A percentile compares a stretch with the other conserved stretches of the same genome.
phyloP scores from a whole-genome alignment of 2,888 invertebrate genomes.

The Drosophila meridionalis region DNA sequence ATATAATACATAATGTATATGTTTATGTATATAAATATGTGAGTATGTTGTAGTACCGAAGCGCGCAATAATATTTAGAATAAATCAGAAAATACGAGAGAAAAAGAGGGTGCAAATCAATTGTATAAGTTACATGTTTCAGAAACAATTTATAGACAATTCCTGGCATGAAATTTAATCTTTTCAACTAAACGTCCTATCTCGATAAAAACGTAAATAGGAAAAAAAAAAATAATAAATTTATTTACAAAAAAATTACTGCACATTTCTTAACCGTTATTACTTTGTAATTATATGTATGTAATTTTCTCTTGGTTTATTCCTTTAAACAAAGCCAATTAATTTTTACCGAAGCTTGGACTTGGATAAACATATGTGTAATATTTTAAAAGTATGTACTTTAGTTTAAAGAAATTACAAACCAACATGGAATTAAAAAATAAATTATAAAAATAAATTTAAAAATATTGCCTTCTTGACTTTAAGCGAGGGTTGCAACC shows the following conservation, averaged over 20 bases:
- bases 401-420: slow-evolving; percentile 66
- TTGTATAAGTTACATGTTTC: slow-evolving; percentile 52
- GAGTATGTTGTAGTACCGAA: slow-evolving; percentile 55
- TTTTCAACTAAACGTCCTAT: slow-evolving; percentile 41
- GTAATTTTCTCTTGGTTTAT: slow-evolving; percentile 50
- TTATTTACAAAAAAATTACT: slow-evolving; percentile 7
- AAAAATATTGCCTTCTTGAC: slow-evolving; percentile 28
- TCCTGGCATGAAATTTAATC: slow-evolving; percentile 48
- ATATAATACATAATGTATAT: slow-evolving; percentile 44
- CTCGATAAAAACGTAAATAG: slow-evolving; percentile 23
- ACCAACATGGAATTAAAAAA: slow-evolving; percentile 58
- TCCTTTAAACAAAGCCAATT: slow-evolving; percentile 51
- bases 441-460: slow-evolving; percentile 50
- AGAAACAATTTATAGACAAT: slow-evolving; percentile 37
- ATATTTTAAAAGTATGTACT: slow-evolving; percentile 62
- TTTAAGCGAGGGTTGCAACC: slow-evolving; percentile 42
- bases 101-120: slow-evolving; percentile 33
- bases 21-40: slow-evolving; percentile 32
- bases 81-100: slow-evolving; percentile 39
- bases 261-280: slow-evolving; percentile 12
- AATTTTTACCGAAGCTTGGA: slow-evolving; percentile 54
- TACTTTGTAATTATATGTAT: slow-evolving; percentile 41
- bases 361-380: slow-evolving; percentile 51
- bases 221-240: slow-evolving; percentile 2
- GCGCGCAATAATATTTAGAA: slow-evolving; percentile 77